phyloP scores from a whole-genome alignment of 92 coral and sea anemone species.

The Paramuricea clavata region DNA sequence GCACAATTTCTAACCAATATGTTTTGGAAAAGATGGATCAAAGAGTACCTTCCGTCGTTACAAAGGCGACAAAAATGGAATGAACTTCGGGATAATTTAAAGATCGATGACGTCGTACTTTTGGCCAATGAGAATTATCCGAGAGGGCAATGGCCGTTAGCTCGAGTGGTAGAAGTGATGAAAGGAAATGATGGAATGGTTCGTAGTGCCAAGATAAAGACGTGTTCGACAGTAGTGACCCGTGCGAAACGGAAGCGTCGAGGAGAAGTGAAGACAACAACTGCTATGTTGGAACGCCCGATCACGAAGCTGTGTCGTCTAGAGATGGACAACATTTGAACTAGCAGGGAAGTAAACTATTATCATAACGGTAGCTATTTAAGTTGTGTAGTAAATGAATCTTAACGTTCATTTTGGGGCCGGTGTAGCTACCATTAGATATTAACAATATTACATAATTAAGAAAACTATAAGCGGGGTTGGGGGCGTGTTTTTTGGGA shows the following conservation, averaged over 20 bases:
- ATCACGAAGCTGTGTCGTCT: not conserved
- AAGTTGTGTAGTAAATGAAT: no score
- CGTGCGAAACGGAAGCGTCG: conserved; percentile 3
- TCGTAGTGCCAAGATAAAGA: not conserved
- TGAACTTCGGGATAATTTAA: not conserved
- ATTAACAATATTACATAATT: not conserved
- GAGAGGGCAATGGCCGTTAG: conserved; percentile 36
- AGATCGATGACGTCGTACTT: not conserved
- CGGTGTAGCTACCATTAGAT: no score
- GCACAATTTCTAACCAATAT: not conserved
- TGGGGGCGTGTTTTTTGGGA: no score
- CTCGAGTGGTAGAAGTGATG: not conserved
- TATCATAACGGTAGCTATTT: no score
- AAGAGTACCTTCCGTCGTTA: not conserved
- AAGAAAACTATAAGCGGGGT: no score
- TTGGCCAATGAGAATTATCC: not conserved
- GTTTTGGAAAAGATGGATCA: not conserved
- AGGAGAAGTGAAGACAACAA: not conserved
- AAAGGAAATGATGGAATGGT: not conserved
- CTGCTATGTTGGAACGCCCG: conserved; percentile 16
- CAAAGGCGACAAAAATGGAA: conserved; percentile 17
- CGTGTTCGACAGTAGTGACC: no score
- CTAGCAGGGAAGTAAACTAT: no score
- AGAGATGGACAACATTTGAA: not conserved
- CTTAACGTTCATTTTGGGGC: no score